Percentiles rank a stretch among this genome's conserved stretches.
phyloP scores from a whole-genome alignment of 2,888 invertebrate species.

The Seira ritae region DNA sequence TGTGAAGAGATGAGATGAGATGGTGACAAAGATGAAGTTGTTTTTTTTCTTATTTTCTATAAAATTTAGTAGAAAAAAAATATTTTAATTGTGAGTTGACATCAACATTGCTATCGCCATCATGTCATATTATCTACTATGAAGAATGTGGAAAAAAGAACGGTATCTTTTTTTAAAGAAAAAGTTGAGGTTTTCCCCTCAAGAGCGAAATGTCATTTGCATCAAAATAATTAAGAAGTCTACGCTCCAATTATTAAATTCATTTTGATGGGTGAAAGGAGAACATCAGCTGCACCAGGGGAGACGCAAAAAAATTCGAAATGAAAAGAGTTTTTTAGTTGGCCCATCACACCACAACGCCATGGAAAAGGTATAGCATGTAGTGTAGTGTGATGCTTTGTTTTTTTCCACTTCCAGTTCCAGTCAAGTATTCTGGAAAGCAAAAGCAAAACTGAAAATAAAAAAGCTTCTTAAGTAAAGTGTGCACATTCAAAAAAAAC shows the following conservation, averaged over 20 bases:
- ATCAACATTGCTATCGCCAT: neutral
- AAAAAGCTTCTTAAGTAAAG: neutral
- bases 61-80: neutral
- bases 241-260: conserved; percentile 72
- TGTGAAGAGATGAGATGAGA: no score
- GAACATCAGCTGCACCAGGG: conserved; percentile 55
- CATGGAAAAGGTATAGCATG: neutral
- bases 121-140: no score
- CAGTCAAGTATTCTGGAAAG: neutral
- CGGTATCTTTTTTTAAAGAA: neutral
- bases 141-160: neutral
- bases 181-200: conserved; percentile 52
- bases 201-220: conserved; percentile 70
- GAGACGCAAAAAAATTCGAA: conserved; percentile 1
- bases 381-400: neutral
- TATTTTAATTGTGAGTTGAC: neutral
- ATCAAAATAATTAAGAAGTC: conserved; percentile 72
- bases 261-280: conserved; percentile 58
- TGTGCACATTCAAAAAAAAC: no score
- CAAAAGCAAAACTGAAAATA: neutral
- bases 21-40: neutral
- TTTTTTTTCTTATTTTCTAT: neutral
- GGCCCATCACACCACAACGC: neutral
- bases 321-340: neutral
- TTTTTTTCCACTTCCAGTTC: neutral